phyloP scores from a whole-genome alignment of 2,888 invertebrate genomes.

The Yponomeuta cagnagella region DNA sequence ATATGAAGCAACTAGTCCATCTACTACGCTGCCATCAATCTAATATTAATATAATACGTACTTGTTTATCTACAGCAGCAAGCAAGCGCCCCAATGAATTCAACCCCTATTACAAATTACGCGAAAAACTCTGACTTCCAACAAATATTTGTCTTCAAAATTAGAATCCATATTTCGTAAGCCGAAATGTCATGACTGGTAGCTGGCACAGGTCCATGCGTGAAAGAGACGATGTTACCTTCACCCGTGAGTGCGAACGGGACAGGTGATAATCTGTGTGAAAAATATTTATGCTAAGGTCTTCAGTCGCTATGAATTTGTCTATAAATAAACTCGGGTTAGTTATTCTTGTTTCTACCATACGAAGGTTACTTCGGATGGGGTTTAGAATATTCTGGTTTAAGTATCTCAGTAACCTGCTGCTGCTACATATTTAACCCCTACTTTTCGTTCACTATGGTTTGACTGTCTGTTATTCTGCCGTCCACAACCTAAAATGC shows the following conservation, averaged over 20 bases:
- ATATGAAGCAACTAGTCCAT: no score
- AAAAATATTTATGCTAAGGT: constrained; percentile 75
- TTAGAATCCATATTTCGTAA: constrained; percentile 73
- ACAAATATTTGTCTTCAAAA: constrained; percentile 53
- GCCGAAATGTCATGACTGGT: constrained; percentile 36
- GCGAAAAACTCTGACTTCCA: constrained; percentile 29
- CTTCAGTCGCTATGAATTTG: constrained; percentile 59
- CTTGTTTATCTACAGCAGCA: background rate
- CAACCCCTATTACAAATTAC: constrained; percentile 18
- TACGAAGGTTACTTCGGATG: constrained; percentile 57
- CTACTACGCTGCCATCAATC: no score
- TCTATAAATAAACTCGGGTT: constrained; percentile 57
- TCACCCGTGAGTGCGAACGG: constrained; percentile 52
- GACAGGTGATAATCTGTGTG: constrained; percentile 68
- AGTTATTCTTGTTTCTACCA: constrained; percentile 54
- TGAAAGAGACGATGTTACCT: constrained; percentile 50
- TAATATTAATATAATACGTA: no score
- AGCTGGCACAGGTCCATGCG: constrained; percentile 56
- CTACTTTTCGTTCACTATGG: background rate
- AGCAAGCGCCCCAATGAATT: background rate
- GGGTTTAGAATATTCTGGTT: constrained; percentile 32
- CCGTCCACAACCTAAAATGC: no score
- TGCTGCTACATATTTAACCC: background rate
- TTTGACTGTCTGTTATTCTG: background rate
- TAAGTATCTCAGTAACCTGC: constrained; percentile 7